phyloP scores from a whole-genome alignment of 2,888 invertebrate genomes.

The Noctuana brunneofusca region DNA sequence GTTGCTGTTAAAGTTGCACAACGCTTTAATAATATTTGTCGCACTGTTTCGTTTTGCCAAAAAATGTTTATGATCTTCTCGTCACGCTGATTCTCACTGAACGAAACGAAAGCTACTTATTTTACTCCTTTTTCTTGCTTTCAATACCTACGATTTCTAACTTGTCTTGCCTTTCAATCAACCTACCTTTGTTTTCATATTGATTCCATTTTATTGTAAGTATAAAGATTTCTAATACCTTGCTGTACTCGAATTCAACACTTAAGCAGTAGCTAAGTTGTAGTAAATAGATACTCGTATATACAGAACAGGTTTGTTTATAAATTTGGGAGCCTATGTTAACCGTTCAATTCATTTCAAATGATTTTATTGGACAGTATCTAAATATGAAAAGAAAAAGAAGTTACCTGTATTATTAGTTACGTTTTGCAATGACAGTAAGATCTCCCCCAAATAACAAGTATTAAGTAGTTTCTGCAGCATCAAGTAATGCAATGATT shows the following conservation, averaged over 20 bases:
- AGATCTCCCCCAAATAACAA: no score
- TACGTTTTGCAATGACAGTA: no score
- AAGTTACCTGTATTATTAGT: no score
- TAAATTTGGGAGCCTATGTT: no score
- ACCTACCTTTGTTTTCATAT: slow-evolving; percentile 4
- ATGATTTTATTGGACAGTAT: no score
- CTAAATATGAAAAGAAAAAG: no score
- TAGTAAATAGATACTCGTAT: no score
- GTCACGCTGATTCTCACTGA: slow-evolving; percentile 9
- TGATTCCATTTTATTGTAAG: background rate
- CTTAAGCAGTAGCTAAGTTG: background rate
- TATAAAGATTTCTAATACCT: background rate
- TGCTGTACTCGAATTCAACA: background rate
- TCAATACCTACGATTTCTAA: slow-evolving; percentile 36
- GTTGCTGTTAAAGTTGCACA: background rate
- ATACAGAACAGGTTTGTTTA: no score
- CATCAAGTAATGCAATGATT: background rate
- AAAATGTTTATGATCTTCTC: slow-evolving; percentile 2
- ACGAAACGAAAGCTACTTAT: slow-evolving; percentile 35
- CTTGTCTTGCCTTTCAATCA: slow-evolving; percentile 5
- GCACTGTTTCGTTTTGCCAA: background rate
- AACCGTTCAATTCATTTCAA: no score
- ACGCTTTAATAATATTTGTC: background rate
- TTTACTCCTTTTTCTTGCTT: slow-evolving; percentile 35
- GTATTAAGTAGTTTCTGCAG: background rate